Conservation (phyloP, 2,113 vertebrate genomes). For the Aplodontia rufa region DNA sequence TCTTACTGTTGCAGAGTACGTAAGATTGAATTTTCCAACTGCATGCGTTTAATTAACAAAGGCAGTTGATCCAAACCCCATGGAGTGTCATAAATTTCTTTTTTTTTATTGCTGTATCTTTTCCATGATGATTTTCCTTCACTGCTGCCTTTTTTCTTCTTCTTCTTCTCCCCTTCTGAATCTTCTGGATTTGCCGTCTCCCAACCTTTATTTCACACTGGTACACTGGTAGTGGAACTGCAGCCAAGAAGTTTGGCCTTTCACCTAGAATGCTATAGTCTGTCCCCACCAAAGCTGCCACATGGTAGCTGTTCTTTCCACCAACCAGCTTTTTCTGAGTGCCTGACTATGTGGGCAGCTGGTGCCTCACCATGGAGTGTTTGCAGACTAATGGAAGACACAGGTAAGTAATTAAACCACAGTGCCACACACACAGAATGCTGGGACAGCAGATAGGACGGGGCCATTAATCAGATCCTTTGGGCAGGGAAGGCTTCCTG, state of each 20-base stretch:
- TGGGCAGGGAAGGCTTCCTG: conserved; percentile 9
- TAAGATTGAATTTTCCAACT: background rate
- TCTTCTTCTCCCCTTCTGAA: background rate
- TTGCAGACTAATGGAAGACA: background rate
- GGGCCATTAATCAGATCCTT: background rate
- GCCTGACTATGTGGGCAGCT: background rate
- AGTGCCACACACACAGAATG: background rate
- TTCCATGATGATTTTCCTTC: background rate
- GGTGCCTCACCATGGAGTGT: background rate
- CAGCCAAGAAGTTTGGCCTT: background rate
- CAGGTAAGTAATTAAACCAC: conserved; percentile 26
- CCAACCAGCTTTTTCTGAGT: background rate
- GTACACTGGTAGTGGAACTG: background rate
- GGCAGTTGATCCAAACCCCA: background rate
- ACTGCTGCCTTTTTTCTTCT: background rate
- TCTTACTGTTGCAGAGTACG: background rate
- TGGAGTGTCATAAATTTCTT: background rate
- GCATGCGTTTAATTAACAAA: background rate
- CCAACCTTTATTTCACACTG: background rate
- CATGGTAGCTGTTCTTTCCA: background rate
- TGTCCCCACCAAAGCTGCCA: background rate
- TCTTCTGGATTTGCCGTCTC: background rate
- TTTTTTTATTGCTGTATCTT: background rate
- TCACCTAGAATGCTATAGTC: background rate
- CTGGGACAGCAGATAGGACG: background rate